phyloP scores from a whole-genome alignment of 2,797 vertebrate species.

The Triplophysa yarkandensis region DNA sequence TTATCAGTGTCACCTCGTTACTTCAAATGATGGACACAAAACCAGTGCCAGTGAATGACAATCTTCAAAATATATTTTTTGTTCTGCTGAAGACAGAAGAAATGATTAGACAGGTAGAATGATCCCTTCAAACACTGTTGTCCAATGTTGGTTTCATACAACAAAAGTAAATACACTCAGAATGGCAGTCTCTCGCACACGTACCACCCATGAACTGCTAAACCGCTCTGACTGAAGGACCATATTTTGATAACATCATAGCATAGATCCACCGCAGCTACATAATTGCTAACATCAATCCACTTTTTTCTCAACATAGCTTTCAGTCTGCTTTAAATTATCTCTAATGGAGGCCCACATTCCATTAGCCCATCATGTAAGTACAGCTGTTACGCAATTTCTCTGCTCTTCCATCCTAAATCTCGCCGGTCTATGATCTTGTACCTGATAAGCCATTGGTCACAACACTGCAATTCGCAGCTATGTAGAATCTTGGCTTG shows the following conservation, averaged over 20 bases:
- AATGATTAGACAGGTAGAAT: too few relatives aligned
- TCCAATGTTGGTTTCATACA: not conserved
- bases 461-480: slow-evolving; percentile 34
- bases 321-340: slow-evolving; percentile 37
- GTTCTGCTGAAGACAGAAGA: too few relatives aligned
- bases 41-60: too few relatives aligned
- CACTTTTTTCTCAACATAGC: slow-evolving; percentile 26
- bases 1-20: too few relatives aligned
- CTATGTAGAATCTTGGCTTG: slow-evolving; percentile 19
- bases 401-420: slow-evolving; percentile 8
- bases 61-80: too few relatives aligned
- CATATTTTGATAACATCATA: slow-evolving; percentile 23
- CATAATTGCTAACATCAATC: slow-evolving; percentile 39
- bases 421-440: slow-evolving; percentile 12
- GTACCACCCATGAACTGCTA: not conserved
- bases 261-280: slow-evolving; percentile 5
- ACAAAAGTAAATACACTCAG: not conserved
- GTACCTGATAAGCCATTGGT: slow-evolving; percentile 27
- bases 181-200: not conserved
- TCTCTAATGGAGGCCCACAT: slow-evolving; percentile 35
- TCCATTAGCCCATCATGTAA: slow-evolving; percentile 37
- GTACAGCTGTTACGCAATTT: not conserved
- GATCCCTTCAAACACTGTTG: not conserved
- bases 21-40: too few relatives aligned
- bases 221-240: not conserved